Evolutionary conservation across 2,888 invertebrate species (phyloP), one percentile per base, ranked within the genome.

Genomic region (Drepana falcataria): DNA sequence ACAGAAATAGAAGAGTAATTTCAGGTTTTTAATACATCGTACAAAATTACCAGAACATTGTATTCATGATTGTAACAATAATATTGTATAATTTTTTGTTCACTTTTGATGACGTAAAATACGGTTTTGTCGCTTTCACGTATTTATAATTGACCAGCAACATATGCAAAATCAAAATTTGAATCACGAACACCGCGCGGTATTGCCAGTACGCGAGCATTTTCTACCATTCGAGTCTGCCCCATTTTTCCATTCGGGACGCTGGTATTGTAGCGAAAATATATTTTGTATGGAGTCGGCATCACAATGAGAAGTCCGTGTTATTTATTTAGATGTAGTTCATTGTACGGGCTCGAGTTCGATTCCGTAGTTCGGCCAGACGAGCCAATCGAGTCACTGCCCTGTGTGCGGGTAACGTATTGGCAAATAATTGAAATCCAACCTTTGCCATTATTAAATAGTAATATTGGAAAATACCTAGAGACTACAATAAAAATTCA

Each of bases 301-400:
- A 76, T 81, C 68, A 87, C 85, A 87, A 87, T 85, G 78, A 64
- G 79, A 71, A 77, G 83, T 80, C 81, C 80, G 74, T 78, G 84
- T 86, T 88, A 87, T 88, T 88, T 87, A 85, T 87, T 87, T 86
- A 84, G 81, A 85, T 83, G 83, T 85, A 85, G 83, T 80, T 80
- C 74, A 79, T 84, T 85, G 85, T 79, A 73, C 61, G 68, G 66
- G 69, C 68, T 63, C 66, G 72, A 75, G 79, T 81, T 82, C 80
- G 80, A 83, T 80, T 82, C 81, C 76, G 70, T 62, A 61, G 69
- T 65, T 62, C 67, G 71, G 71, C 73, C 73, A 80, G 82, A 78
- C 79, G 81, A 81, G 75, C 82, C 85, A 84, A 87, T 85, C 78
- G 77, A 75, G 71, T 69, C 71, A 70, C 70, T 70, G 68, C 74